Evolutionary conservation across 2,888 invertebrate species (phyloP).

Genomic region (Malthinus seriepunctatus): DNA sequence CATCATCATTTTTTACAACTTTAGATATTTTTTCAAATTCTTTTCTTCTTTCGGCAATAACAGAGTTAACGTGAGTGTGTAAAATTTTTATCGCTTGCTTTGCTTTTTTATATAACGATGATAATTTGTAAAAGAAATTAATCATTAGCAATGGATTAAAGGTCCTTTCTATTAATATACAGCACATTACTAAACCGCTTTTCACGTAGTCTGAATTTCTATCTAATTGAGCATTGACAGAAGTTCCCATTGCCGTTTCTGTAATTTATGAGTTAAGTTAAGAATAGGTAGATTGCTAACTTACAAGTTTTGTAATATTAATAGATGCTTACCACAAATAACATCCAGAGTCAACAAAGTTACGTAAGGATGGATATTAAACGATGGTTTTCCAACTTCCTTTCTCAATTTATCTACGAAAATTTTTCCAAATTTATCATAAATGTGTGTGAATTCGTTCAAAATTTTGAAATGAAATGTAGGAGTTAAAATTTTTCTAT

Average conservation of each 20-base stretch:
- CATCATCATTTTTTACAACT: neutral
- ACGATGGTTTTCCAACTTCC: conserved; percentile 21
- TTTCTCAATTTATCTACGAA: conserved; percentile 24
- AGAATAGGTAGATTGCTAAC: conserved; percentile 2
- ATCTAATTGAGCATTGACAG: conserved; percentile 71
- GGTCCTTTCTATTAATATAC: conserved; percentile 41
- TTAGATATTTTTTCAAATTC: conserved; percentile 36
- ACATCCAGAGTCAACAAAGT: conserved; percentile 35
- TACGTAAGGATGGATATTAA: conserved; percentile 37
- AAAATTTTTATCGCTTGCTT: conserved; percentile 51
- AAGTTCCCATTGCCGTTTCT: conserved; percentile 87
- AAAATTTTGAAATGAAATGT: conserved; percentile 68
- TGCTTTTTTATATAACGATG: conserved; percentile 48
- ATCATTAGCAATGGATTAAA: conserved; percentile 56
- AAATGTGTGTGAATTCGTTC: conserved; percentile 27
- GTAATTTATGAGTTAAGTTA: neutral
- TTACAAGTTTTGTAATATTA: too few species aligned
- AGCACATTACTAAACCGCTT: conserved; percentile 63
- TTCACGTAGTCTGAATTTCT: conserved; percentile 71
- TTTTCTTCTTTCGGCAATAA: conserved; percentile 56
- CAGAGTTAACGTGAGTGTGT: conserved; percentile 59
- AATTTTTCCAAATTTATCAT: conserved; percentile 24
- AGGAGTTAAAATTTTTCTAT: conserved; percentile 74
- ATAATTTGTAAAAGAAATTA: conserved; percentile 45
- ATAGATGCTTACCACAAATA: conserved; percentile 35